phyloP scores from a whole-genome alignment of 1,140 invertebrate genomes.

The Teleogryllus occipitalis region DNA sequence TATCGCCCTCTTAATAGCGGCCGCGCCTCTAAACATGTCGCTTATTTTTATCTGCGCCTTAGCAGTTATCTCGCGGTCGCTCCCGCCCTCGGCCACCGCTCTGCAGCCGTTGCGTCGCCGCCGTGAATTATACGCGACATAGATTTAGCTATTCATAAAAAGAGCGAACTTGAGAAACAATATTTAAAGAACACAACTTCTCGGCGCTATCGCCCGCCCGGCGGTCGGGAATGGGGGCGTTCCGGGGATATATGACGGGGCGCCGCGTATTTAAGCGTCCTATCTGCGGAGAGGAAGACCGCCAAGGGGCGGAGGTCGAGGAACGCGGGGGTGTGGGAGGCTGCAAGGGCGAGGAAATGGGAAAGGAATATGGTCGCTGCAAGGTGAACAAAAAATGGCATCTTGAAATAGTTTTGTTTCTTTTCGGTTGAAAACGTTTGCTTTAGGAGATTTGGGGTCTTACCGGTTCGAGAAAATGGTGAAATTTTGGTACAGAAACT shows the following conservation, averaged over 20 bases:
- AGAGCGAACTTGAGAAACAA: background rate
- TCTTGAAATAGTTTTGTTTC: too few relatives aligned
- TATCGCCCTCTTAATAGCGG: background rate
- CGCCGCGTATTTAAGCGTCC: background rate
- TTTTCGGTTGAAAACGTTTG: too few relatives aligned
- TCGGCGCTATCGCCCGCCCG: background rate
- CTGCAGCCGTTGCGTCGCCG: too few relatives aligned
- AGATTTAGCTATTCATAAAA: background rate
- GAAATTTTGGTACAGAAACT: too few relatives aligned
- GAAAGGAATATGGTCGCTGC: background rate
- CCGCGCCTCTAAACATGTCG: background rate
- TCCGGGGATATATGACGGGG: background rate
- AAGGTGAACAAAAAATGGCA: too few relatives aligned
- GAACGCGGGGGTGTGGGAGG: background rate
- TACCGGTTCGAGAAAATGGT: too few relatives aligned
- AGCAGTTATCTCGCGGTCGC: background rate
- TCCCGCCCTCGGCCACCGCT: background rate
- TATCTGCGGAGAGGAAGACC: background rate
- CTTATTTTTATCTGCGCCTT: background rate
- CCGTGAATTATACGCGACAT: too few relatives aligned
- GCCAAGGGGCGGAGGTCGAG: background rate
- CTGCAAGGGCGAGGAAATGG: background rate
- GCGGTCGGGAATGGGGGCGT: background rate
- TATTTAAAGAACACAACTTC: background rate
- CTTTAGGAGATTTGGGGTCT: too few relatives aligned